Percentiles rank a stretch among this genome's conserved stretches.
Evolutionary conservation across 2,113 vertebrate species (phyloP).

Genomic region (Bagarius yarrelli): DNA sequence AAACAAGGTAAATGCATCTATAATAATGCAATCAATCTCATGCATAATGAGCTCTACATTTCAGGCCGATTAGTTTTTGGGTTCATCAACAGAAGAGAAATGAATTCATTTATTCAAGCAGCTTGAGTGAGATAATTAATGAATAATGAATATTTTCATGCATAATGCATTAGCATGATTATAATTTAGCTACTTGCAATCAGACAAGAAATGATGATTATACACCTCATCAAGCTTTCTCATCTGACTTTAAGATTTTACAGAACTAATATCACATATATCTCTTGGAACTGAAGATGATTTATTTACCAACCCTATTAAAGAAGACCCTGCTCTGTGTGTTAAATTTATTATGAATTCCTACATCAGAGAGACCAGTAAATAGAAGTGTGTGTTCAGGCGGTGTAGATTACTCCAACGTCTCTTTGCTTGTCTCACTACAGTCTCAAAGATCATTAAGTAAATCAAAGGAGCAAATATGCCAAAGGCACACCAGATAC

Average conservation of each 20-base stretch:
- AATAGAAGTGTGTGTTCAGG: conserved; percentile 20
- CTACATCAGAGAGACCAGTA: conserved; percentile 50
- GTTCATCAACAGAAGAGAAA: conserved; percentile 42
- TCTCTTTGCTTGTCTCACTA: conserved; percentile 57
- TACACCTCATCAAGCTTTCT: conserved; percentile 21
- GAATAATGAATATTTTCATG: conserved; percentile 29
- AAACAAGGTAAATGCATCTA: not conserved
- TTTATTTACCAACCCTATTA: conserved; percentile 5
- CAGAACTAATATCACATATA: conserved; percentile 7
- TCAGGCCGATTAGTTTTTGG: not conserved
- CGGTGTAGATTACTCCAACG: conserved; percentile 38
- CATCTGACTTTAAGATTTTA: conserved; percentile 7
- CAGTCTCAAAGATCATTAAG: conserved; percentile 63
- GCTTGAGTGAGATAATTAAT: conserved; percentile 32
- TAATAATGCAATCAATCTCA: not conserved
- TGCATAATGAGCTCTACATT: not conserved
- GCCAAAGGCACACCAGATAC: conserved; percentile 24
- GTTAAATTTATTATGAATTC: conserved; percentile 64
- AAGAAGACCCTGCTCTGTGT: conserved; percentile 55
- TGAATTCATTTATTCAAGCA: conserved; percentile 41
- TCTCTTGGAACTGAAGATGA: not conserved
- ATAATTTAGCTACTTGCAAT: conserved; percentile 36
- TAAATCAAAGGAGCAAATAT: conserved; percentile 57
- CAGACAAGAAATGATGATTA: conserved; percentile 27
- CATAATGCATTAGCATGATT: conserved; percentile 42